These are phyloP conservation scores for Cheilinus undulatus DNA, from an alignment of 2,113 vertebrate genomes.

Conservation along the genomic window DNA sequence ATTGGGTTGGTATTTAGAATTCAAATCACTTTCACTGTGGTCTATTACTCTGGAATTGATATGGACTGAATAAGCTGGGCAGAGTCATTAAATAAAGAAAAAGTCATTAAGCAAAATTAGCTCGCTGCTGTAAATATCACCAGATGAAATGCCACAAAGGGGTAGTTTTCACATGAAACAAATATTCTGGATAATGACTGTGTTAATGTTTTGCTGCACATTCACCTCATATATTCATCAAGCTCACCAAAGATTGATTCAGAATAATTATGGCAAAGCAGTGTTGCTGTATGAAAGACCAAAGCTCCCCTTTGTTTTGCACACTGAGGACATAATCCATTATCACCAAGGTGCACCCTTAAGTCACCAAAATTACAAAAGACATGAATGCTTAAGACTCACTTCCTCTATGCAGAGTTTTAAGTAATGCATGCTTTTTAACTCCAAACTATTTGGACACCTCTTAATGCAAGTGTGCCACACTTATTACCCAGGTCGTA, in stretches of 20 bases:
- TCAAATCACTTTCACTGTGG: slow-evolving; percentile 55
- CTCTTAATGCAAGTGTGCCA: slow-evolving; percentile 47
- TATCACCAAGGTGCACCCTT: not conserved
- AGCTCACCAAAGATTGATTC: not conserved
- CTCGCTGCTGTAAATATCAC: slow-evolving; percentile 68
- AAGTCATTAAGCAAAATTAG: slow-evolving; percentile 68
- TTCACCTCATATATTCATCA: slow-evolving; percentile 1
- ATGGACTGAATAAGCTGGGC: slow-evolving; percentile 49
- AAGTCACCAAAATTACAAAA: slow-evolving; percentile 28
- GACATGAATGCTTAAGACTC: slow-evolving; percentile 16
- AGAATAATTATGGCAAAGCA: not conserved
- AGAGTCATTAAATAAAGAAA: slow-evolving; percentile 65
- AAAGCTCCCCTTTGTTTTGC: not conserved
- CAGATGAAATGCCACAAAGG: slow-evolving; percentile 53
- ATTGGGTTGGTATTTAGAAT: slow-evolving; percentile 56
- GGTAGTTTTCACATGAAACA: slow-evolving; percentile 25
- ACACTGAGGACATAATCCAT: not conserved
- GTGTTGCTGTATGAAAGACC: not conserved
- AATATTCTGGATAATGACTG: slow-evolving; percentile 31
- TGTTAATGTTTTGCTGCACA: slow-evolving; percentile 19
- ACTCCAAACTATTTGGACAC: slow-evolving; percentile 32
- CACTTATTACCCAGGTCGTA: slow-evolving; percentile 52
- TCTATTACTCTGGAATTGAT: slow-evolving; percentile 65
- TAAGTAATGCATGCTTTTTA: slow-evolving; percentile 49
- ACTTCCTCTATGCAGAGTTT: slow-evolving; percentile 8